A percentile compares a stretch with the other conserved stretches of the same genome.
Evolutionary conservation across 23 tunicate genomes (phyloP).

Genomic region (Trididemnum nubilum): DNA sequence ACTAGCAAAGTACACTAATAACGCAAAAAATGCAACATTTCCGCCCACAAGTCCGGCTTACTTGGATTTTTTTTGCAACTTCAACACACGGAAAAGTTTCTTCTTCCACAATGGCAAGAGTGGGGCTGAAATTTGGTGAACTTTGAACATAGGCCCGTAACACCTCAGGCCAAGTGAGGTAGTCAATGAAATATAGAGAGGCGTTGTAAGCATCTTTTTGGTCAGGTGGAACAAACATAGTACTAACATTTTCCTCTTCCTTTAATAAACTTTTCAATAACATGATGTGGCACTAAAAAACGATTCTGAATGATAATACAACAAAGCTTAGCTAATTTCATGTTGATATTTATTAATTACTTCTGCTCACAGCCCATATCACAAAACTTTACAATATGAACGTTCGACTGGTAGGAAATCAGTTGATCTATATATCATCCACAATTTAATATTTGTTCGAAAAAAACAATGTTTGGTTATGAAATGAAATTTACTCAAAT

Average conservation of each 20-base stretch:
- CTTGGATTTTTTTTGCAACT: conserved; percentile 62
- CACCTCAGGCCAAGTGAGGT: conserved; percentile 89
- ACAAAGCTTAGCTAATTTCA: not conserved
- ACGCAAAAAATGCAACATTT: too few species aligned
- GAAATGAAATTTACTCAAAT: too few species aligned
- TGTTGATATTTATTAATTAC: too few species aligned
- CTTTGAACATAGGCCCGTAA: conserved; percentile 63
- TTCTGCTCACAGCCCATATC: too few species aligned
- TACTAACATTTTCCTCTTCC: conserved; percentile 65
- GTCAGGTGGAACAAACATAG: conserved; percentile 68
- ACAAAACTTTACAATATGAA: too few species aligned
- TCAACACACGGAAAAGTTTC: conserved; percentile 66
- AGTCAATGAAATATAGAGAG: conserved; percentile 61
- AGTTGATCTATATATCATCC: too few species aligned
- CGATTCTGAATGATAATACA: too few species aligned
- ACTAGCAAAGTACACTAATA: too few species aligned
- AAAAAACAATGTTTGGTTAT: too few species aligned
- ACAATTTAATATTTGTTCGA: too few species aligned
- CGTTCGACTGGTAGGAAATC: too few species aligned
- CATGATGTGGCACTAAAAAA: conserved; percentile 69
- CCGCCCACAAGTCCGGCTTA: too few species aligned
- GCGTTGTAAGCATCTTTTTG: conserved; percentile 74
- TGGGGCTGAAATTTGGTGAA: conserved; percentile 34
- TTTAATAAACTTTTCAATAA: conserved; percentile 58
- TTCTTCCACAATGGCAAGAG: conserved; percentile 44